Conservation (phyloP, 2,888 invertebrate species). For the Notocelia uddmanniana region DNA sequence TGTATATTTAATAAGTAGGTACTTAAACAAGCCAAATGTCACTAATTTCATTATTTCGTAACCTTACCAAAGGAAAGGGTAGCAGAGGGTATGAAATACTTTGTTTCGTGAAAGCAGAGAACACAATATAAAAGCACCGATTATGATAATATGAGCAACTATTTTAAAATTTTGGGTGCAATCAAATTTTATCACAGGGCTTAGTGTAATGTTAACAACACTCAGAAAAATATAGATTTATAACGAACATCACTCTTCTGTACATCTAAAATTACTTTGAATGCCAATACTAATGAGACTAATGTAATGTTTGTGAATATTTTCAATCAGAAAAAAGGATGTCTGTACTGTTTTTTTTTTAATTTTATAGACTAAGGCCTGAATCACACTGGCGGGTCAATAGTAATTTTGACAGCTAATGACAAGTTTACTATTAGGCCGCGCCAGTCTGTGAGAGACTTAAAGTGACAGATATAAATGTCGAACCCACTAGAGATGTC, state of each 20-base stretch:
- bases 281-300: constrained; percentile 26
- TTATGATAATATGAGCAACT: constrained; percentile 4
- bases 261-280: constrained; percentile 51
- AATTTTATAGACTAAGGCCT: no score
- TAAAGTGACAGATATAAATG: no score
- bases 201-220: constrained; percentile 65
- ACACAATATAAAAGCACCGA: constrained; percentile 1
- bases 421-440: no score
- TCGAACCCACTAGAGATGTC: no score
- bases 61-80: constrained; percentile 13
- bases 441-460: no score
- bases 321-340: constrained; percentile 33
- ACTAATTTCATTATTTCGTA: neutral
- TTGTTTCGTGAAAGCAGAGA: neutral
- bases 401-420: no score
- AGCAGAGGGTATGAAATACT: neutral
- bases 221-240: constrained; percentile 65
- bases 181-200: constrained; percentile 71
- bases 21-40: neutral
- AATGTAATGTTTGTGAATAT: constrained; percentile 12
- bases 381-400: no score
- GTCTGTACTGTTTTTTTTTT: neutral
- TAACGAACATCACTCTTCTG: constrained; percentile 52
- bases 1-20: no score
- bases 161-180: constrained; percentile 64